Percentiles rank a stretch among this genome's conserved stretches.
phyloP scores from a whole-genome alignment of 2,888 invertebrate species.

The Ennomos fuscantarius region DNA sequence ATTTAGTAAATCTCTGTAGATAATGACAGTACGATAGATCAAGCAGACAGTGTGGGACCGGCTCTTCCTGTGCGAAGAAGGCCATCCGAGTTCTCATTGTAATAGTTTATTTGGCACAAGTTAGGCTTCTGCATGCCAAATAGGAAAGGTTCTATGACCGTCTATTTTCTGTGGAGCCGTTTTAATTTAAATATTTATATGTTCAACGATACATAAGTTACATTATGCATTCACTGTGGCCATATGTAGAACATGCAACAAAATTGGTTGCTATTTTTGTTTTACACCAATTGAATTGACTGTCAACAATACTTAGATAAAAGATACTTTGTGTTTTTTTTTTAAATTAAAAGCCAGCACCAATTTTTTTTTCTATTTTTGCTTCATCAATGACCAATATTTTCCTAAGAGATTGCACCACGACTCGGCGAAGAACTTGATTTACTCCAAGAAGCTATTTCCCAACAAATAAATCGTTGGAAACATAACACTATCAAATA shows the following conservation, averaged over 20 bases:
- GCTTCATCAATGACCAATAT: neutral
- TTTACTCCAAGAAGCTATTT: conserved; percentile 1
- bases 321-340: no score
- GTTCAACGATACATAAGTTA: conserved; percentile 35
- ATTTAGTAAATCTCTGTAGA: conserved; percentile 44
- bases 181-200: conserved; percentile 54
- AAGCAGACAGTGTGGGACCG: conserved; percentile 78
- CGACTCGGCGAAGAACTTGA: no score
- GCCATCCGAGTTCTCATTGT: conserved; percentile 73
- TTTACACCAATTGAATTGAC: neutral
- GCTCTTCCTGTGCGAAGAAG: conserved; percentile 58
- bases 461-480: conserved; percentile 2
- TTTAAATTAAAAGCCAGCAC: no score
- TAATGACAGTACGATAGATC: conserved; percentile 66
- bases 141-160: conserved; percentile 78
- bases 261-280: conserved; percentile 44
- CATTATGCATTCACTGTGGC: conserved; percentile 48
- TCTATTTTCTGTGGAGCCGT: conserved; percentile 42
- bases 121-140: conserved; percentile 75
- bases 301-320: no score
- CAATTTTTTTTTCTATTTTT: no score
- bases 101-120: conserved; percentile 79
- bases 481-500: conserved; percentile 16
- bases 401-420: neutral
- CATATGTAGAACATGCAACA: conserved; percentile 47